phyloP scores from a whole-genome alignment of 2,113 vertebrate species.

The Oophaga pumilio region DNA sequence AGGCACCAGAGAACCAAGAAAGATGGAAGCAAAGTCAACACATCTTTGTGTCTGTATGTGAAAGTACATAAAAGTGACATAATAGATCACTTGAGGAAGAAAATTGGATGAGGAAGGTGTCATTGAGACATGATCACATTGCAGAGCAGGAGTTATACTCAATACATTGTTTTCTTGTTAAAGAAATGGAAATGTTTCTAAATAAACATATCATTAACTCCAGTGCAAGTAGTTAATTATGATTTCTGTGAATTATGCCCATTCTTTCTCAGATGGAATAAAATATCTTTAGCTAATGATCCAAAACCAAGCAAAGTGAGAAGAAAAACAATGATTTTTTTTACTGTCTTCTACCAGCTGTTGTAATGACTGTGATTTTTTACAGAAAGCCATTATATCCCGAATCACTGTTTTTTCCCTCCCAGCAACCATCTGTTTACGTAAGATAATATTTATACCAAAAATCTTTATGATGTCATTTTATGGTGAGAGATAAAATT shows the following conservation, averaged over 20 bases:
- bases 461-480: slow-evolving; percentile 57
- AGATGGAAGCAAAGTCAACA: slow-evolving; percentile 22
- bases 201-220: slow-evolving; percentile 37
- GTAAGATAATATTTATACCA: slow-evolving; percentile 53
- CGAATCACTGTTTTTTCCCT: slow-evolving; percentile 34
- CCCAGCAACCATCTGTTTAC: slow-evolving; percentile 52
- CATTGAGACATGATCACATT: background rate
- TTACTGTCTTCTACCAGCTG: slow-evolving; percentile 52
- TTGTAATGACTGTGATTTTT: slow-evolving; percentile 47
- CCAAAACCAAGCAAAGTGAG: slow-evolving; percentile 29
- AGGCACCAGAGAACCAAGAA: background rate
- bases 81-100: slow-evolving; percentile 27
- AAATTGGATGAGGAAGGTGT: slow-evolving; percentile 12
- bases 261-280: slow-evolving; percentile 21
- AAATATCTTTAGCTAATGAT: slow-evolving; percentile 48
- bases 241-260: slow-evolving; percentile 31
- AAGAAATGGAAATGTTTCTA: slow-evolving; percentile 3
- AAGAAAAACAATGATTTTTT: slow-evolving; percentile 44
- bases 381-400: slow-evolving; percentile 38
- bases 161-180: slow-evolving; percentile 34
- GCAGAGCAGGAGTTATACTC: background rate
- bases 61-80: slow-evolving; percentile 22
- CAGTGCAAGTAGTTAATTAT: slow-evolving; percentile 21
- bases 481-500: slow-evolving; percentile 46
- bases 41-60: background rate